Evolutionary conservation across 1,140 invertebrate species (phyloP), one percentile per base, ranked within the genome.

Genomic region (Sarcophaga peregrina): DNA sequence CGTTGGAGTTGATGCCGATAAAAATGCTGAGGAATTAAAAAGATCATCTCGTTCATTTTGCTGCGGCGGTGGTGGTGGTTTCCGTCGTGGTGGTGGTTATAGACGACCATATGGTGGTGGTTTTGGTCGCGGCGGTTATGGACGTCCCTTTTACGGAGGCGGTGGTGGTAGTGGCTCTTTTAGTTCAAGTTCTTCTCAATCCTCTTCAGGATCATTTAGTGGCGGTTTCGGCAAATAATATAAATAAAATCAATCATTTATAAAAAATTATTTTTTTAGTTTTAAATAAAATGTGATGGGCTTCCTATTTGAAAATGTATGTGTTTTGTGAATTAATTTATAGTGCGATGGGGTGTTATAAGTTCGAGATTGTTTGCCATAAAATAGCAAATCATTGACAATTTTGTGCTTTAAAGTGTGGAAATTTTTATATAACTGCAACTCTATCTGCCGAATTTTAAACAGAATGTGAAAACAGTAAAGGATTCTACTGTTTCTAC

Each of bases 21-120:
- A 6, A 6, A 47, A 68, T 20, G 17, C 73, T 75, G 6, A 11
- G 54, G n/a, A 46, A 10, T 4, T 5, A 82, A 48, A 50, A 5
- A 7, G 80, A 37, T 50, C 50, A 54, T 13, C 0, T 17, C 11
- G 87, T 25, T 68, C 82, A 58, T 86, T 85, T 81, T 82, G 84
- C 9, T 82, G 86, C 20, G 84, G 86, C 47, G 84, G 82, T 9
- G 84, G 84, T 5, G 85, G 85, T 5, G 54, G 76, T 1, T 73
- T 83, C 5, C 50, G 80, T 8, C 83, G 85, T 0, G 83, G 47
- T 50, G 0, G 5, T 20, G 81, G 81, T 10, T 3, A n/a, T 45
- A 45, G 68, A 5, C 37, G 58, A 15, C 74, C 83, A 17, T 83
- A 78, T 13, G 84, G 85, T 13, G 76, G 80, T 3, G 72, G 82